Evolutionary conservation across 2,797 vertebrate genomes (phyloP), one percentile per base, ranked within the genome.

Genomic region (Neosalanx taihuensis): DNA sequence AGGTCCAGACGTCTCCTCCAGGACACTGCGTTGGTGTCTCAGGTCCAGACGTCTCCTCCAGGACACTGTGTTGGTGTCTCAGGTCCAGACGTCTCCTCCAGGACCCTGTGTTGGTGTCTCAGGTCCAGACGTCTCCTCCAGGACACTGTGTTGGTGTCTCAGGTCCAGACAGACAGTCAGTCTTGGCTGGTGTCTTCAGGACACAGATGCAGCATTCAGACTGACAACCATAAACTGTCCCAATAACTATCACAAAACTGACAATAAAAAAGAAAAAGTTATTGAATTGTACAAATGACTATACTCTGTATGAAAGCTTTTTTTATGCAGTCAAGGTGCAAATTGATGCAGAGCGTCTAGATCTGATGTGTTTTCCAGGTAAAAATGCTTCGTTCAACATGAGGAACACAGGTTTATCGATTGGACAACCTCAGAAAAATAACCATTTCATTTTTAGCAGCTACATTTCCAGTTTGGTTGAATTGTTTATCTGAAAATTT

Each of bases 281-380:
- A 91, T 84, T 73, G 79, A 90, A 89, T 94, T 92, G 89, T 88
- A 91, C 92, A 92, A 90, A 92, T 91, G 89, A 86, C 87, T 76
- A 75, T 90, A 92, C 93, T 87, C 81, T 87, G 89, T 90, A 92
- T 91, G 90, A 92, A 92, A 93, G 84, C 88, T 89, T 84, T 90
- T 37, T 66, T 90, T 92, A 92, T 92, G 91, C 83, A 81, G 76
- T 90, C 90, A 87, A 88, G 89, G 85, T 91, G 86, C 82, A 88
- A 90, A 89, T 86, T 33, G 85, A 90, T 85, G 86, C 88, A 88
- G 64, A 74, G 85, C 83, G 63, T 81, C 62, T 84, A 26, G 49
- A 9, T 67, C 71, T 85, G 78, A 79, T 30, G 51, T 69, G 57
- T 78, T 85, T 75, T 71, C 35, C 9, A 73, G 72, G 79, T 85